These are phyloP conservation scores for Chironomus tepperi DNA, from an alignment of 1,140 invertebrate genomes.

Conservation along the genomic window DNA sequence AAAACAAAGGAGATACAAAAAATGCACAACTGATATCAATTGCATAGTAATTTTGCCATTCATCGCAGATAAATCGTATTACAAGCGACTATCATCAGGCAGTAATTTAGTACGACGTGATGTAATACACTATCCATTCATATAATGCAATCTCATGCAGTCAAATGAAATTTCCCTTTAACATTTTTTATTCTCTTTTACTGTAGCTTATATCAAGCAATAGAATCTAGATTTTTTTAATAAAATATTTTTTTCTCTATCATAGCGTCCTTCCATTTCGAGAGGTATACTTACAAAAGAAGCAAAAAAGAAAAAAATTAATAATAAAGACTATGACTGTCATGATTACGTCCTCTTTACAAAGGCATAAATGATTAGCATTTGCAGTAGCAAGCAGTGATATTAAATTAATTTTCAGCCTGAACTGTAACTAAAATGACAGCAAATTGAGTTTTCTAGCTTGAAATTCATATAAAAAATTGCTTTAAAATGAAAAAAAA, in stretches of 20 bases:
- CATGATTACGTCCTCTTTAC: not conserved
- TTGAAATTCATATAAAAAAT: not conserved
- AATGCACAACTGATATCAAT: not conserved
- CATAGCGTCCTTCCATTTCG: too few species aligned
- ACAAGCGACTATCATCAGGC: conserved; percentile 5
- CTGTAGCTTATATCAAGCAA: too few species aligned
- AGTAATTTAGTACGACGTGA: not conserved
- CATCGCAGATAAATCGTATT: not conserved
- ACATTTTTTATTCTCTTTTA: too few species aligned
- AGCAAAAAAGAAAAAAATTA: too few species aligned
- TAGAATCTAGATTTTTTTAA: too few species aligned
- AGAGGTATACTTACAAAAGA: too few species aligned
- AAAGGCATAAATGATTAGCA: conserved; percentile 1
- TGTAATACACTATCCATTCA: not conserved
- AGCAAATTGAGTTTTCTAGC: not conserved
- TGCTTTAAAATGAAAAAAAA: not conserved
- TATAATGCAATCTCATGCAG: not conserved
- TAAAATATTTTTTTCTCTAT: too few species aligned
- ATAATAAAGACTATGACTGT: not conserved
- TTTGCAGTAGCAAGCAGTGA: not conserved
- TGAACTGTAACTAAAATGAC: conserved; percentile 1
- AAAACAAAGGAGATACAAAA: too few species aligned
- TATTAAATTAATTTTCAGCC: conserved; percentile 9
- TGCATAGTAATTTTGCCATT: not conserved
- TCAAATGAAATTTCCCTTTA: not conserved